Base-by-base conservation (phyloP, 2,113 vertebrate species). In the Cephalopterus ornatus region DNA sequence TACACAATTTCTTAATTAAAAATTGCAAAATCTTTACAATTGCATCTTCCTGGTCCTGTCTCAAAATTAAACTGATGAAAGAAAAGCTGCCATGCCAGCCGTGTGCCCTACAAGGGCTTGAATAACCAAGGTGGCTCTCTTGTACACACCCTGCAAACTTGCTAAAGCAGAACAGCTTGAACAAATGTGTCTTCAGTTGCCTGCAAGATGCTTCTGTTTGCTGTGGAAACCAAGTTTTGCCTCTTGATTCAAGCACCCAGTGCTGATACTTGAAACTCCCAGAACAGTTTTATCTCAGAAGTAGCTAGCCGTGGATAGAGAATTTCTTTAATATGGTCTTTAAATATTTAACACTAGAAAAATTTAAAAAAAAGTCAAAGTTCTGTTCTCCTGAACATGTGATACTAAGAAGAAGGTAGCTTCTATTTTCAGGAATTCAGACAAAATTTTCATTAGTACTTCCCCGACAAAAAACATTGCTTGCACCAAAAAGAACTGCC, bases 1-100 rank as follows among this genome's bases (percentile, higher is more conserved):
- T 88, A 67, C 63, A 92, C 35, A 90, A 74, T 94, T 90, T 74
- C 59, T 77, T 84, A 96, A 93, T 92, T 95, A 90, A 93, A 90
- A 95, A 92, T 90, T 96, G 78, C 78, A 89, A 92, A 93, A 90
- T 94, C 62, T 73, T 89, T 62, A 59, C 16, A 74, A 71, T 83
- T 94, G 94, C 78, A 67, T 30, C 53, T 92, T 55, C 19, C 16
- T 59, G 16, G 58, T 94, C 67, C 55, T 73, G 71, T 85, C 77
- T 94, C 63, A 86, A 44, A 94, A 83, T 77, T 52, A 88, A 77
- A 35, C 59, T 21, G 61, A n/a, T 70, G 75, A 95, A 83, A 93
- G 63, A 74, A 92, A 83, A 88, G 39, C 33, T 95, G 30, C 47
- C 35, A 12, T 63, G 24, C n/a, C 74, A 85, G 42, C 46, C 70